phyloP scores from a whole-genome alignment of 2,797 vertebrate genomes.

The Apogon hyalosoma region DNA sequence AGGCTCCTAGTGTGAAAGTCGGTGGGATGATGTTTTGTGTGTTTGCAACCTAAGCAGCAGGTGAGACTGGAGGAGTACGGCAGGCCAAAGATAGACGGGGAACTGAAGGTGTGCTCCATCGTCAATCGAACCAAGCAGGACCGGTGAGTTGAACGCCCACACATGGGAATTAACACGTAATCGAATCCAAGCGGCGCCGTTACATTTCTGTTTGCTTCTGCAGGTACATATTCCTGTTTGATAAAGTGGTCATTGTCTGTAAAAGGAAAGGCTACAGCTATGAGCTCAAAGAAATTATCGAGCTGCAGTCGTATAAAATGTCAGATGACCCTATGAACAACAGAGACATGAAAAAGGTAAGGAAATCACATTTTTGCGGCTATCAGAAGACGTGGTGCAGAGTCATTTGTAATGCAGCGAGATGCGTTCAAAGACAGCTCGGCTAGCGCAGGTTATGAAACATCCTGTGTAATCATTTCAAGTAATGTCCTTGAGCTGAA shows the following conservation, averaged over 20 bases:
- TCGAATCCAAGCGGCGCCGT: too few relatives aligned
- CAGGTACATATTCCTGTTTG: conserved; percentile 98
- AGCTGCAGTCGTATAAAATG: conserved; percentile 96
- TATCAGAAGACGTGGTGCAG: not conserved
- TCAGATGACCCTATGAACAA: conserved; percentile 98
- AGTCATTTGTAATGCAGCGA: not conserved
- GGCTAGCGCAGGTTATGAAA: conserved; percentile 21
- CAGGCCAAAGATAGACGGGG: conserved; percentile 96
- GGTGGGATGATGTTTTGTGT: conserved; percentile 24
- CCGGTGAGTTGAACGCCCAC: conserved; percentile 83
- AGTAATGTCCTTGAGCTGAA: conserved; percentile 68
- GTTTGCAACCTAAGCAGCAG: conserved; percentile 84
- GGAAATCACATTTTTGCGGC: not conserved
- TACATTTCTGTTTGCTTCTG: conserved; percentile 20
- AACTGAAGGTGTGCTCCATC: conserved; percentile 95
- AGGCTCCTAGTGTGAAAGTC: too few relatives aligned
- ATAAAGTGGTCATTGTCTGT: conserved; percentile 98
- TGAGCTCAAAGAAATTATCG: conserved; percentile 97
- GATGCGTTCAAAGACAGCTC: conserved; percentile 13
- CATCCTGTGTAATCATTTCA: conserved; percentile 44
- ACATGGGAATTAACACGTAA: not conserved
- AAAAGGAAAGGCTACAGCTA: conserved; percentile 96
- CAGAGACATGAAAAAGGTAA: conserved; percentile 97
- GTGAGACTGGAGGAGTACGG: conserved; percentile 96
- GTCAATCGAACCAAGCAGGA: conserved; percentile 97